Evolutionary conservation across 2,113 vertebrate species (phyloP).

Genomic region (Panthera leo): DNA sequence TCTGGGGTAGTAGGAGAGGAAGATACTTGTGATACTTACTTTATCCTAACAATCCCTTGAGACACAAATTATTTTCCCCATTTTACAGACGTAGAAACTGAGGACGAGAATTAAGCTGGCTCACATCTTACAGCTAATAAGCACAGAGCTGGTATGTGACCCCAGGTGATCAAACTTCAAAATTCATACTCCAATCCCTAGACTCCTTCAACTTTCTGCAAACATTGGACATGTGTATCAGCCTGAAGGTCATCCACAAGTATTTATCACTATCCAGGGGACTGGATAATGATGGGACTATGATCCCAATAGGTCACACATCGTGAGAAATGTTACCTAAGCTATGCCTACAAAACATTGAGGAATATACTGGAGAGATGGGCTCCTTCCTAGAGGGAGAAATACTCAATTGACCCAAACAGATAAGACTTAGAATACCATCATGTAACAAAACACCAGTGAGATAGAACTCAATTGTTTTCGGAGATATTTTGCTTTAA

Average conservation of each 20-base stretch:
- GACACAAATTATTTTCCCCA: background rate
- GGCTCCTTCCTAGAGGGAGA: background rate
- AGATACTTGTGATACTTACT: background rate
- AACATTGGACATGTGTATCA: background rate
- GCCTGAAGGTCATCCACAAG: background rate
- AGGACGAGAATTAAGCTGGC: background rate
- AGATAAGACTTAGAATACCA: background rate
- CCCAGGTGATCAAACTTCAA: background rate
- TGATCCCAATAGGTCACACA: background rate
- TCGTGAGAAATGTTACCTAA: background rate
- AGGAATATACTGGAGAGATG: background rate
- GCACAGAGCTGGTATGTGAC: background rate
- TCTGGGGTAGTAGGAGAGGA: background rate
- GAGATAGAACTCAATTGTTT: background rate
- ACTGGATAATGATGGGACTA: background rate
- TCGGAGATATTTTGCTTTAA: background rate
- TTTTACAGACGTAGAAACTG: background rate
- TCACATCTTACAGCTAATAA: background rate
- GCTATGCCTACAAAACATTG: background rate
- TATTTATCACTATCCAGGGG: background rate
- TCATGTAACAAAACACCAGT: background rate
- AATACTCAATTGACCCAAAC: background rate
- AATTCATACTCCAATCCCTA: background rate
- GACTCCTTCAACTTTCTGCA: background rate
- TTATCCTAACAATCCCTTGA: background rate